These are phyloP conservation scores for Drosophila neonasuta DNA, from an alignment of 2,888 invertebrate genomes.

Conservation along the genomic window DNA sequence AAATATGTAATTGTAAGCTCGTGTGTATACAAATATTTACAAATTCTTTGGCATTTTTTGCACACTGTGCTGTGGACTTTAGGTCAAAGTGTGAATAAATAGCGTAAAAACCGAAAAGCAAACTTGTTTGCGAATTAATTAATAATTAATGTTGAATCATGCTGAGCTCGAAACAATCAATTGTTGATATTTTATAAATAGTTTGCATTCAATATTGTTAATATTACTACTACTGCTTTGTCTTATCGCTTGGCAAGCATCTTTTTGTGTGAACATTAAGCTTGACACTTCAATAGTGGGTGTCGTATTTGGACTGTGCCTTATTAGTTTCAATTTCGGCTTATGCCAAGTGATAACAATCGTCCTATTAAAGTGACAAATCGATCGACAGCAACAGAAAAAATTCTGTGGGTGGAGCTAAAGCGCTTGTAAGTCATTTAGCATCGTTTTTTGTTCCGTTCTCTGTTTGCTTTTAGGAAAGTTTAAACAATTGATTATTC, in stretches of 20 bases:
- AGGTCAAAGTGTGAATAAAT: constrained; percentile 6
- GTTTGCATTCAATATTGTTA: constrained; percentile 15
- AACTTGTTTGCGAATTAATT: constrained; percentile 32
- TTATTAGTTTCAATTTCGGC: constrained; percentile 58
- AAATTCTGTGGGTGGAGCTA: constrained; percentile 14
- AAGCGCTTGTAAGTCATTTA: constrained; percentile 51
- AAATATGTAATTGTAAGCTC: not conserved
- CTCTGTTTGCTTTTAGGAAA: constrained; percentile 47
- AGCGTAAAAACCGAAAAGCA: constrained; percentile 35
- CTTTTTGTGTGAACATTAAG: constrained; percentile 24
- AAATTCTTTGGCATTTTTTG: not conserved
- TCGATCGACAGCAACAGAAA: constrained; percentile 24
- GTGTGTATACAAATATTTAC: not conserved
- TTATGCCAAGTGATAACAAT: constrained; percentile 48
- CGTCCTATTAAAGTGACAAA: constrained; percentile 59
- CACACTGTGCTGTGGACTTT: not conserved
- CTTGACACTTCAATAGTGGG: constrained; percentile 42
- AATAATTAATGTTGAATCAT: constrained; percentile 22
- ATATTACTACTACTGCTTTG: constrained; percentile 14
- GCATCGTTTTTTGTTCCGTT: constrained; percentile 12
- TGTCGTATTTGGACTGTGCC: constrained; percentile 58
- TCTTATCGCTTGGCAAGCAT: constrained; percentile 29
- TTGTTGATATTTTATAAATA: constrained; percentile 24
- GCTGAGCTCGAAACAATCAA: constrained; percentile 21
- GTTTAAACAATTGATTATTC: constrained; percentile 55